Percentiles rank a stretch among this genome's conserved stretches.
phyloP scores from a whole-genome alignment of 2,113 vertebrate species.

The Myotis yumanensis region DNA sequence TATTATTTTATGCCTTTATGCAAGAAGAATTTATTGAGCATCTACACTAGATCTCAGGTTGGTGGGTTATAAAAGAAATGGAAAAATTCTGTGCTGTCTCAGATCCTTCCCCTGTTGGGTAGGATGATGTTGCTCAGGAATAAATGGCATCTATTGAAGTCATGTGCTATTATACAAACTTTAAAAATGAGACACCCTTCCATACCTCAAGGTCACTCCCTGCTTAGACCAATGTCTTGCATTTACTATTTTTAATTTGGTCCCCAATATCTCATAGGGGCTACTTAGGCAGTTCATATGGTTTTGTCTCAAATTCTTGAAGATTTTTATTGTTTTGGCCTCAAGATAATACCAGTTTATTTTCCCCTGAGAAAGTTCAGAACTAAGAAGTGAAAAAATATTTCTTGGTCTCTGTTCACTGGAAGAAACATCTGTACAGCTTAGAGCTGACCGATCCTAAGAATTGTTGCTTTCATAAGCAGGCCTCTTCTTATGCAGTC shows the following conservation, averaged over 20 bases:
- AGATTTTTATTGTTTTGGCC: background rate
- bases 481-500: background rate
- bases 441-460: background rate
- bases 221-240: background rate
- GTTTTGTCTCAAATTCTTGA: background rate
- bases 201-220: background rate
- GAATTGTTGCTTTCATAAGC: background rate
- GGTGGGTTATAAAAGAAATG: background rate
- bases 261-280: background rate
- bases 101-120: background rate
- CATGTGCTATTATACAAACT: background rate
- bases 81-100: background rate
- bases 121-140: background rate
- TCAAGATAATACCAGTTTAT: background rate
- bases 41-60: background rate
- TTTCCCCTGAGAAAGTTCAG: background rate
- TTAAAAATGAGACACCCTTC: background rate
- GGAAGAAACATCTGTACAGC: background rate
- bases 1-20: background rate
- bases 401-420: background rate
- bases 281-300: background rate
- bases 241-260: background rate
- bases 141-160: background rate
- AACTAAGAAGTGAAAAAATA: background rate
- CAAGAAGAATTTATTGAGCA: background rate